A percentile compares a stretch with the other conserved stretches of the same genome.
phyloP scores from a whole-genome alignment of 2,888 invertebrate genomes.

The Hecatera dysodea region DNA sequence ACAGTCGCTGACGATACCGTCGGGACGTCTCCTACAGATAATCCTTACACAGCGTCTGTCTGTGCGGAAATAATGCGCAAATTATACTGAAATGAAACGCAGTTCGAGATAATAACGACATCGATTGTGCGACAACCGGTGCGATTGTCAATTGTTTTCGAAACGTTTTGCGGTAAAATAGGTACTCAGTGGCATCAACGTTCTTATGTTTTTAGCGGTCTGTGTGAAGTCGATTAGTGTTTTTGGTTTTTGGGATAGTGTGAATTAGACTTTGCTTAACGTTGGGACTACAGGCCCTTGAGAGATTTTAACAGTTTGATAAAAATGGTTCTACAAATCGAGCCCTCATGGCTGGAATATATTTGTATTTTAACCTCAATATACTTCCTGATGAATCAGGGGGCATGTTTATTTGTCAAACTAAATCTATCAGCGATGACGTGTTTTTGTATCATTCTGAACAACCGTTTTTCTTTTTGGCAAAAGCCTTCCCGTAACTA shows the following conservation, averaged over 20 bases:
- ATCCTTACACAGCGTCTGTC: conserved; percentile 80
- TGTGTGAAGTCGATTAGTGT: background rate
- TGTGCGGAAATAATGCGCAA: conserved; percentile 79
- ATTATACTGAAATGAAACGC: conserved; percentile 75
- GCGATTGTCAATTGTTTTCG: conserved; percentile 52
- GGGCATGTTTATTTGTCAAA: too few relatives aligned
- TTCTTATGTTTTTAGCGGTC: conserved; percentile 17
- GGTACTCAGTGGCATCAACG: conserved; percentile 5
- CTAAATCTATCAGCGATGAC: too few relatives aligned
- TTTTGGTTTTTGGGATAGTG: background rate
- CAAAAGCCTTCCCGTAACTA: too few relatives aligned
- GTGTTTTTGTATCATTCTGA: too few relatives aligned
- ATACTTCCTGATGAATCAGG: too few relatives aligned
- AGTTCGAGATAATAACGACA: conserved; percentile 67
- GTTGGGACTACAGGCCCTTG: background rate
- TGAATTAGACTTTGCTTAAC: background rate
- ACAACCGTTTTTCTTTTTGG: too few relatives aligned
- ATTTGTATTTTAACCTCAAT: too few relatives aligned
- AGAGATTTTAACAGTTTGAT: background rate
- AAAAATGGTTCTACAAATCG: background rate
- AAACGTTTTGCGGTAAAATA: conserved; percentile 37
- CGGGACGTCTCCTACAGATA: conserved; percentile 85
- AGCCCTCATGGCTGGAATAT: background rate
- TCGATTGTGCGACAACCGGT: conserved; percentile 61
- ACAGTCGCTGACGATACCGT: conserved; percentile 82